Evolutionary conservation across 1,140 invertebrate species (phyloP).

Genomic region (Zelostemma sp.): DNA sequence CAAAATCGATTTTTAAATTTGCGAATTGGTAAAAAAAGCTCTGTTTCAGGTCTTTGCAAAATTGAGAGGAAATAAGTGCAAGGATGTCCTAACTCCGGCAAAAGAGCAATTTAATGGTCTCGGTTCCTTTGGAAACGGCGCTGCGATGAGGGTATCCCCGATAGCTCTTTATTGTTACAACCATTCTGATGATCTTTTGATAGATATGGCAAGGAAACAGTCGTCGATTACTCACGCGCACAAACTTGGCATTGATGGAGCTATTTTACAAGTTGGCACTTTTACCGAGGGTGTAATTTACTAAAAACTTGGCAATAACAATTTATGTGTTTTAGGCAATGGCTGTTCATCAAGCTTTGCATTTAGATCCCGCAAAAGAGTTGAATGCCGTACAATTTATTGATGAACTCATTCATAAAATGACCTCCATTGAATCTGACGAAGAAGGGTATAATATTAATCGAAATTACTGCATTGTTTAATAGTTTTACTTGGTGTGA

Average conservation of each 20-base stretch:
- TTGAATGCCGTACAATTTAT: slow-evolving; percentile 71
- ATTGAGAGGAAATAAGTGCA: slow-evolving; percentile 72
- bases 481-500: no score
- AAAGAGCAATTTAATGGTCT: slow-evolving; percentile 78
- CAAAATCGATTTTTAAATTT: no score
- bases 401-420: slow-evolving; percentile 72
- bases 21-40: no score
- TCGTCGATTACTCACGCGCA: slow-evolving; percentile 80
- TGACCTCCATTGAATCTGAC: slow-evolving; percentile 73
- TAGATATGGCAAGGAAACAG: slow-evolving; percentile 69
- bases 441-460: slow-evolving; percentile 65
- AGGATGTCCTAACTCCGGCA: slow-evolving; percentile 77
- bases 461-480: no score
- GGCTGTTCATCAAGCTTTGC: slow-evolving; percentile 73
- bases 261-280: slow-evolving; percentile 73
- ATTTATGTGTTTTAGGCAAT: slow-evolving; percentile 64
- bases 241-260: slow-evolving; percentile 76
- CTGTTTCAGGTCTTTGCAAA: slow-evolving; percentile 74
- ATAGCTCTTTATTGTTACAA: slow-evolving; percentile 76
- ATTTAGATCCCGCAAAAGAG: slow-evolving; percentile 63
- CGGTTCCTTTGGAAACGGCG: slow-evolving; percentile 85
- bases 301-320: no score
- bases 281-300: neutral
- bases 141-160: slow-evolving; percentile 83
- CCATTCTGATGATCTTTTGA: slow-evolving; percentile 67